Evolutionary conservation across 2,113 vertebrate species (phyloP).

Genomic region (Onychostruthus taczanowskii): DNA sequence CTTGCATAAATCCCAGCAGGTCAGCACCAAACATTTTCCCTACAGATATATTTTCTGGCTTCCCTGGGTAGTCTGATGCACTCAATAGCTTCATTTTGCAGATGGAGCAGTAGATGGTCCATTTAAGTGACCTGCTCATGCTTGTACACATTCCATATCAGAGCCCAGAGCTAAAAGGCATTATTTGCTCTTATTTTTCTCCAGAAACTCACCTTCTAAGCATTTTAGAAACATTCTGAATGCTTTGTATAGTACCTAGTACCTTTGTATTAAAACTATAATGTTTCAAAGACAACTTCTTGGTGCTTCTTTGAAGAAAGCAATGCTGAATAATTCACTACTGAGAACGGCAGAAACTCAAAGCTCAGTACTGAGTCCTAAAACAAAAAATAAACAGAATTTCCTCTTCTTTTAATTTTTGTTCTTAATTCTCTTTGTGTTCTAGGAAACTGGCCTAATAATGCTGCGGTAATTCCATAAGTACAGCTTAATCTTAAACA

Average conservation of each 20-base stretch:
- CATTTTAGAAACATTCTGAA: not conserved
- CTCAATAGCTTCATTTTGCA: not conserved
- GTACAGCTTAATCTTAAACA: slow-evolving; percentile 72
- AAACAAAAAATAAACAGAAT: slow-evolving; percentile 51
- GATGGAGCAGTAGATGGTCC: not conserved
- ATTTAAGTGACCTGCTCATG: not conserved
- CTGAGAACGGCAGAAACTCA: not conserved
- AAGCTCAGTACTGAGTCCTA: slow-evolving; percentile 15
- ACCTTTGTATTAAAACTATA: not conserved
- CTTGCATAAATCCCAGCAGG: not conserved
- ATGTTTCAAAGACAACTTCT: not conserved
- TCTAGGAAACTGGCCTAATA: slow-evolving; percentile 42
- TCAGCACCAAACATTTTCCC: not conserved
- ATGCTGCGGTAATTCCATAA: slow-evolving; percentile 55
- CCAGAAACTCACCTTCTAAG: not conserved
- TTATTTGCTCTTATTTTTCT: not conserved
- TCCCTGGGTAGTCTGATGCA: not conserved
- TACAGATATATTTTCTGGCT: not conserved
- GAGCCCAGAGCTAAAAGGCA: not conserved
- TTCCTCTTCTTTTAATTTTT: not conserved
- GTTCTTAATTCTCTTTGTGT: slow-evolving; percentile 56
- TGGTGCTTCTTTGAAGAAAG: not conserved
- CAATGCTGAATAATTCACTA: not conserved
- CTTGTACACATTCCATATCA: not conserved
- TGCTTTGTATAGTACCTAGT: not conserved